These are phyloP conservation scores for Pristionchus entomophagus DNA, from an alignment of 2,888 invertebrate genomes.

Conservation along the genomic window DNA sequence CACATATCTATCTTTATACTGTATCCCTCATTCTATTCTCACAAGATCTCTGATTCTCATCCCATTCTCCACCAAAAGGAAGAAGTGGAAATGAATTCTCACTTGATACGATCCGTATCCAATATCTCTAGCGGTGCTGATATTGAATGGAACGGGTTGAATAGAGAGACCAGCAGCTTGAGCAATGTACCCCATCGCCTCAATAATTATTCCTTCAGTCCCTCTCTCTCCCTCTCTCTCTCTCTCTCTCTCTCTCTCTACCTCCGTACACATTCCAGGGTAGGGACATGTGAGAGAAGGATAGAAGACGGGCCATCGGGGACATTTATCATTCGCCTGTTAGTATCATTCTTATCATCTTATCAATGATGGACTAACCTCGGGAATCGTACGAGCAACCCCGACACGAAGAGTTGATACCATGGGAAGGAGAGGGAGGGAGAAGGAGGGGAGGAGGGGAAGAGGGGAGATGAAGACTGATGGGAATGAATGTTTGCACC, in stretches of 20 bases:
- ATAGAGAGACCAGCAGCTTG: not conserved
- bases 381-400: not conserved
- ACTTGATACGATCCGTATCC: not conserved
- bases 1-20: too few relatives aligned
- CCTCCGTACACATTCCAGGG: conserved; percentile 26
- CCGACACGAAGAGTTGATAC: not conserved
- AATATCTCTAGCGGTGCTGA: not conserved
- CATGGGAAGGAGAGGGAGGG: not conserved
- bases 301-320: not conserved
- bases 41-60: not conserved
- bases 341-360: not conserved
- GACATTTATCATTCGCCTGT: conserved; percentile 11
- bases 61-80: not conserved
- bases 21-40: not conserved
- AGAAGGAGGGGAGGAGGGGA: not conserved
- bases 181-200: conserved; percentile 19
- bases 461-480: too few relatives aligned
- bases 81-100: not conserved
- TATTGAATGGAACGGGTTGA: not conserved
- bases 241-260: not conserved
- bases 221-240: not conserved
- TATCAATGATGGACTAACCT: conserved; percentile 5
- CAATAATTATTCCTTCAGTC: not conserved
- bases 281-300: conserved; percentile 1
- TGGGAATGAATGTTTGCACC: not conserved